Evolutionary conservation across 2,113 vertebrate species (phyloP).

Genomic region (Psophia crepitans): DNA sequence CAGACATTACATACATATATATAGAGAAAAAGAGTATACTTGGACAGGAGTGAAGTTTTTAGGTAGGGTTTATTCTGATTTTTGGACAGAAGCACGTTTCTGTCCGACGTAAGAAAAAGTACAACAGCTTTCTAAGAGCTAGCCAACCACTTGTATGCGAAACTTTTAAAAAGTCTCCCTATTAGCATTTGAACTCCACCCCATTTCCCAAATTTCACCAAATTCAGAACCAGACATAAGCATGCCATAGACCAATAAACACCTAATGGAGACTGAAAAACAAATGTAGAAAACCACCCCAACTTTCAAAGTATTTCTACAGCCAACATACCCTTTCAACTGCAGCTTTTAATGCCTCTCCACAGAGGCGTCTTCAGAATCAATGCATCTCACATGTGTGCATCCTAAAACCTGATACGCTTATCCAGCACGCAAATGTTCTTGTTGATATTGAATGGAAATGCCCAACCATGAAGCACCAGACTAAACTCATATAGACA

Average conservation of each 20-base stretch:
- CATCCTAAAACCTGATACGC: neutral
- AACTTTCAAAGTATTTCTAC: neutral
- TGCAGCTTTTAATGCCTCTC: neutral
- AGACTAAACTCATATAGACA: neutral
- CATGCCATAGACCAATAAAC: neutral
- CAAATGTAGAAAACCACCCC: neutral
- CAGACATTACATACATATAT: neutral
- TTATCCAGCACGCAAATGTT: neutral
- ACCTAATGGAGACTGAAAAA: neutral
- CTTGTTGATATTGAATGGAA: neutral
- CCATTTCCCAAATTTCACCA: neutral
- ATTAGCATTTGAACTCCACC: neutral
- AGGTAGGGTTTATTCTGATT: neutral
- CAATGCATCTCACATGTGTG: neutral
- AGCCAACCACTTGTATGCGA: neutral
- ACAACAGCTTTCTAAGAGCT: neutral
- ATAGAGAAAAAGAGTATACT: neutral
- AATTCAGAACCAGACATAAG: neutral
- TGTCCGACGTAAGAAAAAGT: neutral
- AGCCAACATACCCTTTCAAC: neutral
- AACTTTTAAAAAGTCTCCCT: neutral
- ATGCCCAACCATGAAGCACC: neutral
- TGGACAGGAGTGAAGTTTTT: neutral
- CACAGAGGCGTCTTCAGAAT: neutral
- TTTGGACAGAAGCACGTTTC: neutral